phyloP scores from a whole-genome alignment of 2,797 vertebrate genomes.

The Mormyrus proboscirostris region DNA sequence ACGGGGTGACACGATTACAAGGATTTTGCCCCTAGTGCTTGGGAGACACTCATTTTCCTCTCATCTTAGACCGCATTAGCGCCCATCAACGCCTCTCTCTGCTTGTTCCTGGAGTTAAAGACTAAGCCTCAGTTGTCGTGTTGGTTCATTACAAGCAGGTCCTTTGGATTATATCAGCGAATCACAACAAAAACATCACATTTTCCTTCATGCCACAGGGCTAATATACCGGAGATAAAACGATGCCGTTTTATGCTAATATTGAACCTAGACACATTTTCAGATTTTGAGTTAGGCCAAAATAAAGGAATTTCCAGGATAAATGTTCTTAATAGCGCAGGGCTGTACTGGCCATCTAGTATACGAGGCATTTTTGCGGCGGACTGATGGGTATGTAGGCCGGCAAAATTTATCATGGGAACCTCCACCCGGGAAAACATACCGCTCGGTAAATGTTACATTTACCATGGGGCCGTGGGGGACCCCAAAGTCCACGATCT shows the following conservation, averaged over 20 bases:
- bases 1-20: conserved; percentile 13
- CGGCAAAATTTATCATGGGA: neutral
- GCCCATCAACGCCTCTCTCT: neutral
- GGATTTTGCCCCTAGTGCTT: conserved; percentile 25
- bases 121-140: neutral
- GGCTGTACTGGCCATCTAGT: neutral
- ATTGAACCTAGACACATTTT: neutral
- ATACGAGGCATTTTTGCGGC: neutral
- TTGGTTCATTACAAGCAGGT: neutral
- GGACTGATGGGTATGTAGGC: neutral
- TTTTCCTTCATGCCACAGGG: neutral
- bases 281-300: neutral
- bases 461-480: neutral
- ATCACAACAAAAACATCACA: neutral
- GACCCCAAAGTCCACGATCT: neutral
- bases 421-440: neutral
- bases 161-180: neutral
- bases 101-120: neutral
- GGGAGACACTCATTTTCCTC: conserved; percentile 20
- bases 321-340: neutral
- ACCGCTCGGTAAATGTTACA: neutral
- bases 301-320: neutral
- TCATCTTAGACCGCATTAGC: conserved; percentile 9
- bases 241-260: neutral
- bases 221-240: neutral